Evolutionary conservation across 2,888 invertebrate genomes (phyloP), one percentile per base, ranked within the genome.

Genomic region (Sminthurides aquaticus): DNA sequence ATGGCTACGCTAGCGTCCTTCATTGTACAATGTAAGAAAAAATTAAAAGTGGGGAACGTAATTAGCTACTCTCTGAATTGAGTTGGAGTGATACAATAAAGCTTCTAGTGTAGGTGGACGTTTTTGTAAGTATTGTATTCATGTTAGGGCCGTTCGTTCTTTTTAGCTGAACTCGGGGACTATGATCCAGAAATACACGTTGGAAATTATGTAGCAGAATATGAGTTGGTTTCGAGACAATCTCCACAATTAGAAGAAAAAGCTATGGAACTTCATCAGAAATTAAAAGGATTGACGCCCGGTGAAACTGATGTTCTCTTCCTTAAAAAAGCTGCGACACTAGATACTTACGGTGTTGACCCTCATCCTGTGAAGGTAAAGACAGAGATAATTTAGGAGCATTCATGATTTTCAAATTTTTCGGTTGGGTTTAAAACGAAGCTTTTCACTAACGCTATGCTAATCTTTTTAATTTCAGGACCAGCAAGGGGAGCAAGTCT

Each of bases 261-360:
- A 79, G 93, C 96, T 76, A 89, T 91, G 82, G 93, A 94, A 68
- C 83, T 93, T 67, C 97, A 98, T 79, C 89, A 89, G 75, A 87
- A 90, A 62, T 85, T 96, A 57, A 87, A 91, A 72, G 92, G 91
- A 56, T 89, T 91, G 81, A 86, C 89, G 59, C 87, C 92, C 1
- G 87, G 89, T 63, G 90, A 91, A 76, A 90, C 93, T 0, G 96
- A 97, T 81, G 86, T 87, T 67, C 86, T 88, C 74, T 98, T 98
- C 80, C 85, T 98, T 76, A 89, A 89, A 79, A 89, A 93, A 76
- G 92, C 95, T 52, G 88, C 91, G 73, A 87, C 89, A 71, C 82
- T 98, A 65, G 97, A 98, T 79, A 96, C 97, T 0, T 98, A 97
- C 77, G 98, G 97, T 27, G 91, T 98, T 43, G 97, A 98, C 81